phyloP scores from a whole-genome alignment of 2,797 vertebrate genomes.

The Rhyacichthys aspro region DNA sequence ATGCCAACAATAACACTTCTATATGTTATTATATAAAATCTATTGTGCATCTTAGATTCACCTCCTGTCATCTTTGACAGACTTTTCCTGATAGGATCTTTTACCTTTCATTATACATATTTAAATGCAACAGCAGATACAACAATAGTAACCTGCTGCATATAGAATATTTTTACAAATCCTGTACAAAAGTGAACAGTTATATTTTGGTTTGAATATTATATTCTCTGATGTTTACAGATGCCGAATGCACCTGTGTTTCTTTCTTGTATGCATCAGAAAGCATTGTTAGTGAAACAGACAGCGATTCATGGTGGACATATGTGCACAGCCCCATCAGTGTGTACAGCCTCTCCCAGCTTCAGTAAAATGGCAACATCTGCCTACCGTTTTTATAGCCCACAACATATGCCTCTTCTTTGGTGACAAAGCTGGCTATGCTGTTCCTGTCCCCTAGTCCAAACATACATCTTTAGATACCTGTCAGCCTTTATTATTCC shows the following conservation, averaged over 20 bases:
- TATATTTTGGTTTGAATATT: slow-evolving; percentile 8
- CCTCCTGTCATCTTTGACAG: background rate
- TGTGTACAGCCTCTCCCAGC: slow-evolving; percentile 69
- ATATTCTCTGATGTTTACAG: slow-evolving; percentile 19
- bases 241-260: slow-evolving; percentile 41
- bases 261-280: slow-evolving; percentile 35
- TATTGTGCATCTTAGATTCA: background rate
- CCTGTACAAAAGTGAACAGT: background rate
- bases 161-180: slow-evolving; percentile 6
- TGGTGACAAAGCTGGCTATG: slow-evolving; percentile 78
- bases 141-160: background rate
- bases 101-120: slow-evolving; percentile 1
- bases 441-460: slow-evolving; percentile 82
- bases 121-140: background rate
- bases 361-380: slow-evolving; percentile 83
- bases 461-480: slow-evolving; percentile 82
- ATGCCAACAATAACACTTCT: slow-evolving; percentile 1
- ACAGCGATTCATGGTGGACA: slow-evolving; percentile 71
- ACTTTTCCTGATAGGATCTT: background rate
- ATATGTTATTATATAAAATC: slow-evolving; percentile 5
- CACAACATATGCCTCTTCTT: slow-evolving; percentile 76
- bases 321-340: slow-evolving; percentile 73
- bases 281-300: slow-evolving; percentile 60
- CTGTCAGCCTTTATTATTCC: slow-evolving; percentile 82
- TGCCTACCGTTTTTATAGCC: slow-evolving; percentile 84